Evolutionary conservation across 2,888 invertebrate genomes (phyloP).

Genomic region (Hirtodrosophila trivittata): DNA sequence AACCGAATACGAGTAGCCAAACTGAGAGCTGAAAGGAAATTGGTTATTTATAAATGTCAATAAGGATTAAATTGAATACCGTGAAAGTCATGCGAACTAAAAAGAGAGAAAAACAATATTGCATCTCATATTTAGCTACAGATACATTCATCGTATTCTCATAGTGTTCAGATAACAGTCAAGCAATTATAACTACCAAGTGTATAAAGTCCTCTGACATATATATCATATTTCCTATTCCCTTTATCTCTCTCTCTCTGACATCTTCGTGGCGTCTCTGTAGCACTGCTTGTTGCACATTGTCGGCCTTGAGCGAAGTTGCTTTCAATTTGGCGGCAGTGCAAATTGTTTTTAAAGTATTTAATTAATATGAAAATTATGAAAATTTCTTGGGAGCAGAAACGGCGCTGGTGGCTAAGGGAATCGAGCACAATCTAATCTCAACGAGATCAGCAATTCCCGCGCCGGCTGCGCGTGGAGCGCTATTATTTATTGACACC

Average conservation of each 20-base stretch:
- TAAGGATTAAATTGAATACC: constrained; percentile 49
- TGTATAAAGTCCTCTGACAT: too few relatives aligned
- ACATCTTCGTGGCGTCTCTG: too few relatives aligned
- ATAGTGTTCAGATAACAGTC: too few relatives aligned
- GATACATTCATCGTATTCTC: too few relatives aligned
- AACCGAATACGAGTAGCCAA: constrained; percentile 59
- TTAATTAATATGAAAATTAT: constrained; percentile 76
- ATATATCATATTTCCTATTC: too few relatives aligned
- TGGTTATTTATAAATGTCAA: constrained; percentile 77
- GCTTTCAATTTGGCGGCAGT: constrained; percentile 33
- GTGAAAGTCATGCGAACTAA: constrained; percentile 13
- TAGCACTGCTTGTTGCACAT: too few relatives aligned
- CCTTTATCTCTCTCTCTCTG: too few relatives aligned
- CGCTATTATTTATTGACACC: constrained; percentile 83
- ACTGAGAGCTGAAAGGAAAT: constrained; percentile 55
- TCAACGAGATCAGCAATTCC: constrained; percentile 81
- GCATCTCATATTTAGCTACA: background rate
- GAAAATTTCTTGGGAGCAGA: constrained; percentile 49
- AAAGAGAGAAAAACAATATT: background rate
- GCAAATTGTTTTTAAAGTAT: constrained; percentile 77
- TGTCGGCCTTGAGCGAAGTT: background rate
- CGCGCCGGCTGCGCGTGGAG: constrained; percentile 45
- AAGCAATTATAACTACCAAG: too few relatives aligned
- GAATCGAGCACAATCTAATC: constrained; percentile 66
- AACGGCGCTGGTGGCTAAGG: constrained; percentile 13